Conservation (phyloP, 2,797 vertebrate species). For the Meriones psammophilus region DNA sequence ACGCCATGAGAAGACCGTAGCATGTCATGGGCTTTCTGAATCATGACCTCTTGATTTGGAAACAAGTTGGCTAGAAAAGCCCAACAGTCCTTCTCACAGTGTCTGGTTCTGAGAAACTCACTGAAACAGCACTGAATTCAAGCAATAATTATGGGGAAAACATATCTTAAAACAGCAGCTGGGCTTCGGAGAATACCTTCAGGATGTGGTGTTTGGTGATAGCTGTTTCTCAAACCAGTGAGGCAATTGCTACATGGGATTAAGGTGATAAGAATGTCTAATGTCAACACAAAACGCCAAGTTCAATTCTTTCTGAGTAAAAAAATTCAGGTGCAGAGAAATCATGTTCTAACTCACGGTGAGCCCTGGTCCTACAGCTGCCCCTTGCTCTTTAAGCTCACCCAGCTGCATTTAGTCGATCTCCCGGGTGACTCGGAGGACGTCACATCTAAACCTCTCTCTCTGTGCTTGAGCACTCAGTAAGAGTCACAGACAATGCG, state of each 20-base stretch:
- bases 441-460: conserved; percentile 21
- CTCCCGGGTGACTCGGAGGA: conserved; percentile 5
- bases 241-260: not conserved
- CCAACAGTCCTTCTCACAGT: not conserved
- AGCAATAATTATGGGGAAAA: not conserved
- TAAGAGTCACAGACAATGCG: not conserved
- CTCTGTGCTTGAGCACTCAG: conserved; percentile 13
- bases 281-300: not conserved
- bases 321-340: conserved; percentile 19
- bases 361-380: not conserved
- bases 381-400: not conserved
- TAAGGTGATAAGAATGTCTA: conserved; percentile 38
- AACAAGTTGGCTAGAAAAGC: not conserved
- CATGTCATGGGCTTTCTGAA: not conserved
- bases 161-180: not conserved
- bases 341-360: not conserved
- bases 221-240: not conserved
- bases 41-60: not conserved
- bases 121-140: conserved; percentile 13
- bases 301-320: conserved; percentile 39
- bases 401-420: conserved; percentile 1
- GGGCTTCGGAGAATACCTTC: not conserved
- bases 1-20: not conserved
- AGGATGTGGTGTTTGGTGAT: not conserved
- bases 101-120: conserved; percentile 21